phyloP scores from a whole-genome alignment of 2,888 invertebrate species.

The Agonopterix alstromeriana region DNA sequence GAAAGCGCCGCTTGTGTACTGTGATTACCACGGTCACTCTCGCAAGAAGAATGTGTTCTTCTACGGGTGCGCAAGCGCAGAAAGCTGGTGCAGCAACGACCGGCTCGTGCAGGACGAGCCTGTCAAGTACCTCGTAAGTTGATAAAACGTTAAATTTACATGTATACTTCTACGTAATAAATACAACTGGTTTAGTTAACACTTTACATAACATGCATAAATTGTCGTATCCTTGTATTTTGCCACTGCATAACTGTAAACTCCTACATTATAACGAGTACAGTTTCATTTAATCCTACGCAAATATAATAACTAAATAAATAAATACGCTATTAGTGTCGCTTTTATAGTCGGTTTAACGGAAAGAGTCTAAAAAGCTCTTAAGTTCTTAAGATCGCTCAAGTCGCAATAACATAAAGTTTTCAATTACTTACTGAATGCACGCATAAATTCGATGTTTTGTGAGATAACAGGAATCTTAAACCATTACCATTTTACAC shows the following conservation, averaged over 20 bases:
- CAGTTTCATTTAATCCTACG: conserved; percentile 1
- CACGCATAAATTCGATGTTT: too few relatives aligned
- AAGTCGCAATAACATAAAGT: too few relatives aligned
- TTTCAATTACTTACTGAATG: too few relatives aligned
- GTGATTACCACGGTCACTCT: conserved; percentile 90
- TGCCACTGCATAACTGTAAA: conserved; percentile 9
- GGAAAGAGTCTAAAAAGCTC: not conserved
- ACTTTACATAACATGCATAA: conserved; percentile 9
- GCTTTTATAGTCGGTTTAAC: not conserved
- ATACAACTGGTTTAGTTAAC: conserved; percentile 7
- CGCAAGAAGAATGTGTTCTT: conserved; percentile 90
- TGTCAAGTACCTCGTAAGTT: conserved; percentile 77
- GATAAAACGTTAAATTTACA: conserved; percentile 1
- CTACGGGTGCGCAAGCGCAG: conserved; percentile 85
- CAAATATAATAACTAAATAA: not conserved
- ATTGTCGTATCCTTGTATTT: conserved; percentile 2
- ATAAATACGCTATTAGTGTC: not conserved
- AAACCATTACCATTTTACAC: too few relatives aligned
- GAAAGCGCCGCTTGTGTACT: conserved; percentile 79
- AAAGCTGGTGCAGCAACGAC: conserved; percentile 82
- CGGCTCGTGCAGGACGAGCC: conserved; percentile 73
- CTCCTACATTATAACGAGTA: conserved; percentile 1
- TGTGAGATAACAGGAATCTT: too few relatives aligned
- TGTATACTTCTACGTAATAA: conserved; percentile 4
- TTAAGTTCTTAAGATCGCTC: conserved; percentile 1